Percentiles rank a stretch among this genome's conserved stretches.
These are phyloP conservation scores for Dasypolia templi DNA, from an alignment of 2,888 invertebrate species.

Conservation along the genomic window DNA sequence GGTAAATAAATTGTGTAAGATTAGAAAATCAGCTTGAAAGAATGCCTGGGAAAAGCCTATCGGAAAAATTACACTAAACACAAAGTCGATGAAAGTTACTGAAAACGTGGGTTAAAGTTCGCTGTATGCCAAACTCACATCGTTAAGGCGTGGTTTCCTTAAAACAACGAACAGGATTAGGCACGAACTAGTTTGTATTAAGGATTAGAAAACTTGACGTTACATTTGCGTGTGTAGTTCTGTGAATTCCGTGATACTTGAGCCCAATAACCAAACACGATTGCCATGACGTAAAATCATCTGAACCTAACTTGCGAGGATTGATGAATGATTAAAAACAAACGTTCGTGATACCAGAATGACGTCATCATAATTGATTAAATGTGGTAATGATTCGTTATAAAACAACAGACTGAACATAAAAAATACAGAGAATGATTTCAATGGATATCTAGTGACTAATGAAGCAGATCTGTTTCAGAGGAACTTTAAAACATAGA, in stretches of 20 bases:
- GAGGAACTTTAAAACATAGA: slow-evolving; percentile 37
- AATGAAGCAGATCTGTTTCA: slow-evolving; percentile 53
- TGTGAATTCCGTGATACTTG: background rate
- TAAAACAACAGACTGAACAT: slow-evolving; percentile 19
- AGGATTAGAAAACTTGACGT: slow-evolving; percentile 10
- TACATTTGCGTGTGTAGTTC: slow-evolving; percentile 1
- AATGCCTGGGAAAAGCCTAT: background rate
- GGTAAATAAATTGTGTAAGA: background rate
- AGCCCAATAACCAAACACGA: slow-evolving; percentile 7
- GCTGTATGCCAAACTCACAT: background rate
- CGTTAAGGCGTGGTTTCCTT: slow-evolving; percentile 1
- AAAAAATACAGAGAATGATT: slow-evolving; percentile 32
- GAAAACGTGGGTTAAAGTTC: background rate
- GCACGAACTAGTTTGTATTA: background rate
- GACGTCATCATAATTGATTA: slow-evolving; percentile 45
- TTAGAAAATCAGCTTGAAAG: background rate
- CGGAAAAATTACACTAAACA: background rate
- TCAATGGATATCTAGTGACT: slow-evolving; percentile 50
- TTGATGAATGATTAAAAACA: slow-evolving; percentile 14
- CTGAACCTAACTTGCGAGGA: slow-evolving; percentile 4
- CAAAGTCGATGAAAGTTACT: background rate
- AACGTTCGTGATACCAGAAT: slow-evolving; percentile 30
- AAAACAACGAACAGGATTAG: slow-evolving; percentile 3
- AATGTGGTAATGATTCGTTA: slow-evolving; percentile 40
- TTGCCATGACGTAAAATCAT: slow-evolving; percentile 19